phyloP scores from a whole-genome alignment of 1,140 invertebrate species.

The Lepidurus packardi region DNA sequence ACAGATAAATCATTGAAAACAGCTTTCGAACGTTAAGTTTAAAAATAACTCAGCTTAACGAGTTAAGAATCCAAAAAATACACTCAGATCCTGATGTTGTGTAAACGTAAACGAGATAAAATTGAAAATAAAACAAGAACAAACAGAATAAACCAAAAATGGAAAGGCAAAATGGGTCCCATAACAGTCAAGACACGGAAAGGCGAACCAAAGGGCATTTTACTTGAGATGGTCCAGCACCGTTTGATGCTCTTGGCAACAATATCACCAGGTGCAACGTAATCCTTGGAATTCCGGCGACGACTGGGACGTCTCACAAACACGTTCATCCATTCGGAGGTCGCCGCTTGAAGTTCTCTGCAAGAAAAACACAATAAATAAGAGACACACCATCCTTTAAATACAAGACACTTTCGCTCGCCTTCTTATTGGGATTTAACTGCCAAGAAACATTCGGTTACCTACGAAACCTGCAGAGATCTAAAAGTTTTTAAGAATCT shows the following conservation, averaged over 20 bases:
- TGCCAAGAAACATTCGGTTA: too few species aligned
- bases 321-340: conserved; percentile 66
- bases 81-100: too few species aligned
- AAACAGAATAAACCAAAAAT: too few species aligned
- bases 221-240: conserved; percentile 66
- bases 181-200: not conserved
- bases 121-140: too few species aligned
- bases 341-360: conserved; percentile 63
- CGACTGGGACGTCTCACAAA: conserved; percentile 48
- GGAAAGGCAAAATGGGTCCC: not conserved
- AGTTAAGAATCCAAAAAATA: too few species aligned
- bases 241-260: conserved; percentile 54
- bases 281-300: conserved; percentile 48
- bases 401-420: not conserved
- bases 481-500: too few species aligned
- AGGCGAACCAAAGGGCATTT: conserved; percentile 36
- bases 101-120: too few species aligned
- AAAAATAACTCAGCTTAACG: too few species aligned
- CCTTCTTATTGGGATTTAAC: not conserved
- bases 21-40: too few species aligned
- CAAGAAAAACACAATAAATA: conserved; percentile 42
- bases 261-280: conserved; percentile 57
- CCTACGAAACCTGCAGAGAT: too few species aligned
- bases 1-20: too few species aligned
- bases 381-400: not conserved